phyloP scores from a whole-genome alignment of 1,140 invertebrate genomes.

The Drosophila ogumai region DNA sequence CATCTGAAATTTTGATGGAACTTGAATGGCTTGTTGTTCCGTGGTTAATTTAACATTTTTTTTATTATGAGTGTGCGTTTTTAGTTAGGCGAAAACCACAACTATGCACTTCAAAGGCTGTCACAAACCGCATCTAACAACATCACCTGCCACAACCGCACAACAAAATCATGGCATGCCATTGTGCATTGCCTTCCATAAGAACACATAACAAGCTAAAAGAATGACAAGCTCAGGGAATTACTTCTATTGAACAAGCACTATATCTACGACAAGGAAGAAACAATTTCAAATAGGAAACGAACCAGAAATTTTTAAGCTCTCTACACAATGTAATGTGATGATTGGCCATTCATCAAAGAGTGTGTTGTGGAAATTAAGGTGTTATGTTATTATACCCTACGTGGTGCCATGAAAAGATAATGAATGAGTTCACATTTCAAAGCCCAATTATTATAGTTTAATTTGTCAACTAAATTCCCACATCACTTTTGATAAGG shows the following conservation, averaged over 20 bases:
- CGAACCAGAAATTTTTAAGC: neutral
- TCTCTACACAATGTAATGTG: neutral
- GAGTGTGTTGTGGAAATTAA: neutral
- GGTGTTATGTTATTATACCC: neutral
- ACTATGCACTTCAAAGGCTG: constrained; percentile 23
- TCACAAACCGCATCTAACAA: constrained; percentile 19
- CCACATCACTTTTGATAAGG: neutral
- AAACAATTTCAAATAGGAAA: constrained; percentile 2
- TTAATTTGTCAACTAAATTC: neutral
- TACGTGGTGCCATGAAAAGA: neutral
- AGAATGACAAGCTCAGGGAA: constrained; percentile 20
- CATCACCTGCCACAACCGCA: constrained; percentile 14
- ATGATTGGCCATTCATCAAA: neutral
- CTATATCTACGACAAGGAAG: neutral
- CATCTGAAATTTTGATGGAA: neutral
- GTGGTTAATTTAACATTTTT: constrained; percentile 1
- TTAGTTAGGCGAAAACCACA: constrained; percentile 7
- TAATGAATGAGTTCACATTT: neutral
- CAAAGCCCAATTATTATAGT: neutral
- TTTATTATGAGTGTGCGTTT: neutral
- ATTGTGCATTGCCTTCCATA: neutral
- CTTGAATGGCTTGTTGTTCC: neutral
- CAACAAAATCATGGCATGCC: neutral
- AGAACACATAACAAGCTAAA: constrained; percentile 15
- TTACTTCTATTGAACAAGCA: constrained; percentile 12